Evolutionary conservation across 2,888 invertebrate genomes (phyloP).

Genomic region (Hirtodrosophila duncani): DNA sequence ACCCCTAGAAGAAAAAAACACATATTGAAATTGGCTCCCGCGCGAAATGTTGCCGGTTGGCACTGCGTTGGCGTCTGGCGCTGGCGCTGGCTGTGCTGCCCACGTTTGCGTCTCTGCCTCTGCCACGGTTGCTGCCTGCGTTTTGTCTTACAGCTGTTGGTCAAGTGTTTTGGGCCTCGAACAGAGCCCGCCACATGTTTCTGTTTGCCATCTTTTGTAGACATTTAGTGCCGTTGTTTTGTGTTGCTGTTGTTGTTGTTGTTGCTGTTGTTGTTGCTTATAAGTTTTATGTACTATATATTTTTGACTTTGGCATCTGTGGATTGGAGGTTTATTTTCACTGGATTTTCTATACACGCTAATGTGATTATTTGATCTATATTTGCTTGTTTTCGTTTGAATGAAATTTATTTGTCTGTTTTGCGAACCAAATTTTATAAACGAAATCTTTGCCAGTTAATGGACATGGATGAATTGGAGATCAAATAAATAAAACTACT

Average conservation of each 20-base stretch:
- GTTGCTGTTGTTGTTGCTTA: slow-evolving; percentile 15
- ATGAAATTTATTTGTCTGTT: background rate
- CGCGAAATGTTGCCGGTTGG: slow-evolving; percentile 50
- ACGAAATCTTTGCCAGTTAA: too few species aligned
- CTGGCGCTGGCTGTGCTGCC: slow-evolving; percentile 1
- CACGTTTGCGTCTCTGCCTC: slow-evolving; percentile 2
- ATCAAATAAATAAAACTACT: too few species aligned
- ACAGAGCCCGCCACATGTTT: slow-evolving; percentile 51
- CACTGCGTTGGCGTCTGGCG: slow-evolving; percentile 12
- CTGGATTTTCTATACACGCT: slow-evolving; percentile 25
- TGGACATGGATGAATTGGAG: too few species aligned
- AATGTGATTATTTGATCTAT: slow-evolving; percentile 15
- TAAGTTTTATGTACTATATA: slow-evolving; percentile 24
- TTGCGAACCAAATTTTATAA: too few species aligned
- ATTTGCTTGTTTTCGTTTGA: slow-evolving; percentile 1
- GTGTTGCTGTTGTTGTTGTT: slow-evolving; percentile 8
- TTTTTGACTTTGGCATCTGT: slow-evolving; percentile 58
- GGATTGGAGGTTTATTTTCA: slow-evolving; percentile 28
- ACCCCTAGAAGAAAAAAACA: too few species aligned
- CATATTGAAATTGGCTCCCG: slow-evolving; percentile 40
- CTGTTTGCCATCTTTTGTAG: slow-evolving; percentile 49
- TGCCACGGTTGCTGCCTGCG: background rate
- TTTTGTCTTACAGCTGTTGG: slow-evolving; percentile 33
- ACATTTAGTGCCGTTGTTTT: slow-evolving; percentile 27
- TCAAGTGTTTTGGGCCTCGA: slow-evolving; percentile 47